Evolutionary conservation across 2,888 invertebrate species (phyloP).

Genomic region (Tolmerus cingulatus): DNA sequence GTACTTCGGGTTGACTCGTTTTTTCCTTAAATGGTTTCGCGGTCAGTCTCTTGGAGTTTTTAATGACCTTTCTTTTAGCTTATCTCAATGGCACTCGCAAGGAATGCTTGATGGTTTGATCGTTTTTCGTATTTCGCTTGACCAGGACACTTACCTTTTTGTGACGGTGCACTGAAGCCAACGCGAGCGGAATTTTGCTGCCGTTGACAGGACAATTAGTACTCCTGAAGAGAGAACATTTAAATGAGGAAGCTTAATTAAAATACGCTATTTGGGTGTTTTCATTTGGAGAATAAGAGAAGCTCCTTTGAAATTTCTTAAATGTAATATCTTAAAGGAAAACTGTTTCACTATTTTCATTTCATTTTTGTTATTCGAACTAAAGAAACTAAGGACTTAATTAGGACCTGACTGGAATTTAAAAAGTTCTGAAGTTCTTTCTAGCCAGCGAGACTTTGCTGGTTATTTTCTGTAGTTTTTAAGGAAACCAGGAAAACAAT

Average conservation of each 20-base stretch:
- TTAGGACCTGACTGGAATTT: too few species aligned
- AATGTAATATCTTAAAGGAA: not conserved
- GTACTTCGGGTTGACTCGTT: not conserved
- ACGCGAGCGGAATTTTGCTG: not conserved
- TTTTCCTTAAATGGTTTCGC: not conserved
- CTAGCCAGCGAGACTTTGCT: too few species aligned
- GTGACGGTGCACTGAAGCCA: not conserved
- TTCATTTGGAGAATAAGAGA: too few species aligned
- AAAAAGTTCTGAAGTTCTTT: too few species aligned
- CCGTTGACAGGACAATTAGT: not conserved
- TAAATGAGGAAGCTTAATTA: not conserved
- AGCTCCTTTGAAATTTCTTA: not conserved
- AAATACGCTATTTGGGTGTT: not conserved
- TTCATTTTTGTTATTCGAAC: too few species aligned
- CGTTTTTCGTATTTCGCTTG: not conserved
- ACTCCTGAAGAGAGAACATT: not conserved
- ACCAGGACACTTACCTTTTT: not conserved
- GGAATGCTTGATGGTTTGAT: not conserved
- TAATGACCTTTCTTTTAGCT: not conserved
- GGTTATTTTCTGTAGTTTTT: too few species aligned
- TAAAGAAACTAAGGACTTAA: too few species aligned
- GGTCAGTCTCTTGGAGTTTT: not conserved
- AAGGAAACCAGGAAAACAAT: too few species aligned
- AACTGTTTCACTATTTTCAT: too few species aligned
- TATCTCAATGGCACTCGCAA: not conserved